A percentile compares a stretch with the other conserved stretches of the same genome.
phyloP scores from a whole-genome alignment of 2,797 vertebrate genomes.

The Sebastes aleutianus region DNA sequence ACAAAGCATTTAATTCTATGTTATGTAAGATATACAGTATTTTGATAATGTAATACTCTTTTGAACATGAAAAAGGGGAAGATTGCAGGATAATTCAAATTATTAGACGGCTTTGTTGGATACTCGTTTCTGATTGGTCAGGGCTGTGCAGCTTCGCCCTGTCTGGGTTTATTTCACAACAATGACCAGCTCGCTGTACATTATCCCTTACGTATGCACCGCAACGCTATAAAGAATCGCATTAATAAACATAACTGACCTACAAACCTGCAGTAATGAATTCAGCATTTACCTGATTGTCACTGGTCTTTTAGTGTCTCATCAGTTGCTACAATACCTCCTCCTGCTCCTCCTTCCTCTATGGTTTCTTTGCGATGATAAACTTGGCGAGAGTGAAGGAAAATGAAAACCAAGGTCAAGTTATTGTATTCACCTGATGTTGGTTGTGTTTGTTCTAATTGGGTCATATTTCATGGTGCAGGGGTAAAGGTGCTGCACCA shows the following conservation, averaged over 20 bases:
- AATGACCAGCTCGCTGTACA: no score
- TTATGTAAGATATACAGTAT: neutral
- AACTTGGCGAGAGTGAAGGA: slow-evolving; percentile 8
- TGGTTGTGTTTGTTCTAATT: slow-evolving; percentile 33
- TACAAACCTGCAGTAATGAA: neutral
- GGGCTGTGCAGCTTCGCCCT: no score
- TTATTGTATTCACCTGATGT: slow-evolving; percentile 33
- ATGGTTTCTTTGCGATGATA: slow-evolving; percentile 15
- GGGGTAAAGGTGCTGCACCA: neutral
- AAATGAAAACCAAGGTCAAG: slow-evolving; percentile 44
- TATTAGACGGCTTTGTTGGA: no score
- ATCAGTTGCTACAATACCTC: neutral
- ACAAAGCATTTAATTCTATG: neutral
- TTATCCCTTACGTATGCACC: neutral
- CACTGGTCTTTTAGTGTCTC: neutral
- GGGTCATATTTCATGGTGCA: slow-evolving; percentile 28
- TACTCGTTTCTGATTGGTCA: no score
- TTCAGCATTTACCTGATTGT: neutral
- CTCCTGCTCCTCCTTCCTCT: neutral
- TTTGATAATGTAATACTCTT: no score
- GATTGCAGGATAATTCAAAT: neutral
- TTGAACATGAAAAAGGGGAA: neutral
- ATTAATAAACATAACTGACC: neutral
- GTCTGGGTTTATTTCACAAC: no score
- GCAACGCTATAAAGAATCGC: neutral